Conservation (phyloP, 2,797 vertebrate genomes). For the Chelmon rostratus region DNA sequence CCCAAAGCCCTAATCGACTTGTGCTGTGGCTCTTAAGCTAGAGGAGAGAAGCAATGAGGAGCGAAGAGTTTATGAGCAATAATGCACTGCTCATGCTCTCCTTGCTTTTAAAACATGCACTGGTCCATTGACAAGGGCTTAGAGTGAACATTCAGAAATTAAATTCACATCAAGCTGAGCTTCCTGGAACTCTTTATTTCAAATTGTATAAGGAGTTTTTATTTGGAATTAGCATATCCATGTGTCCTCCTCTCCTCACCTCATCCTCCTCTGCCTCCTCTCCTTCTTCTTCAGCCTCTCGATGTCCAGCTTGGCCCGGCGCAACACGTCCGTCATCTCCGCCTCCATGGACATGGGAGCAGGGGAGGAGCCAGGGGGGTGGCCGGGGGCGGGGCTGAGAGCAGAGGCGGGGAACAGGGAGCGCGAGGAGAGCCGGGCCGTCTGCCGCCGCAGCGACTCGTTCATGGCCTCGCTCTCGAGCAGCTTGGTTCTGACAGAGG, state of each 20-base stretch:
- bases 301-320: conserved; percentile 93
- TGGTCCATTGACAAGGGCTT: conserved; percentile 20
- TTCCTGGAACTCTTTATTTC: background rate
- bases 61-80: conserved; percentile 6
- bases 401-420: conserved; percentile 77
- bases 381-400: conserved; percentile 71
- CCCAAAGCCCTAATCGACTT: conserved; percentile 58
- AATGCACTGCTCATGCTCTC: conserved; percentile 10
- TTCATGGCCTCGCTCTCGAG: conserved; percentile 98
- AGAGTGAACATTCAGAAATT: conserved; percentile 4
- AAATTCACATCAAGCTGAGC: background rate
- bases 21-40: conserved; percentile 56
- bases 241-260: conserved; percentile 79
- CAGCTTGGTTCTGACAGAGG: conserved; percentile 89
- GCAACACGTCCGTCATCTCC: conserved; percentile 92
- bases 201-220: background rate
- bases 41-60: conserved; percentile 37
- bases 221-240: background rate
- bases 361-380: conserved; percentile 85
- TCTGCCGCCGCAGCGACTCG: conserved; percentile 91
- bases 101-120: conserved; percentile 24
- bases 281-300: conserved; percentile 95
- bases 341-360: conserved; percentile 86
- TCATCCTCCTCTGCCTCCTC: conserved; percentile 91
- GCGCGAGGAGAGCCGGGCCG: conserved; percentile 86